Base-by-base conservation (phyloP, 2,113 vertebrate genomes). In the Lagenorhynchus albirostris region DNA sequence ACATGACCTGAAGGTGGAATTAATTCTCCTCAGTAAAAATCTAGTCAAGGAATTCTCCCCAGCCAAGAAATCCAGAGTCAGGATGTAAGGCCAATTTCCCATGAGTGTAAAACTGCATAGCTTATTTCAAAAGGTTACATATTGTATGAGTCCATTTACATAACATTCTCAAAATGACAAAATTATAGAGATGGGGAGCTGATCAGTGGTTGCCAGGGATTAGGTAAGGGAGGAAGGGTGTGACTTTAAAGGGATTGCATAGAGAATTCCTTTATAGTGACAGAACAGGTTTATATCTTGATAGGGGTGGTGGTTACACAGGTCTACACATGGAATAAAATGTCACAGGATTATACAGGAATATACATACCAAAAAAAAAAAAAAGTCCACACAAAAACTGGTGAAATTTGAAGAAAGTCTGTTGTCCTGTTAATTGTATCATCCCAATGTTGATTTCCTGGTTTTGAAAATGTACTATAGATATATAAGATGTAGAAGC, bases 261-360 rank as follows among this genome's bases (percentile, higher is more conserved):
- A 74, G 62, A 62, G 76, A 33, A 84, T 96, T 97, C 62, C 67
- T 96, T 88, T 67, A 60, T 50, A 71, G 74, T 94, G 87, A 92
- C 9, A 23, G 79, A 60, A 25, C 36, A 18, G 15, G 67, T 95
- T 14, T 87, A 3, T 50, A n/a, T 94, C 88, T 92, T 58, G 62
- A 68, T 87, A 82, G 73, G 81, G 36, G 21, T 47, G 13, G 17
- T 91, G 47, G 76, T 71, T 62, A 77, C 41, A 41, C 68, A 87
- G 60, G 53, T 96, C 36, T 89, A 7, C 12, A 25, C 17, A 13
- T 4, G 33, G 74, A 82, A 80, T 91, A 77, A 85, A 88, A 91
- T 85, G 76, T 82, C 77, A 85, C 21, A 18, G 26, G 17, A 84
- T 90, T 85, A 68, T 44, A 47, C 36, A 84, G 68, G 33, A 5